phyloP scores from a whole-genome alignment of 53 echinoderm and acorn worm genomes.

The Luidia sarsii region DNA sequence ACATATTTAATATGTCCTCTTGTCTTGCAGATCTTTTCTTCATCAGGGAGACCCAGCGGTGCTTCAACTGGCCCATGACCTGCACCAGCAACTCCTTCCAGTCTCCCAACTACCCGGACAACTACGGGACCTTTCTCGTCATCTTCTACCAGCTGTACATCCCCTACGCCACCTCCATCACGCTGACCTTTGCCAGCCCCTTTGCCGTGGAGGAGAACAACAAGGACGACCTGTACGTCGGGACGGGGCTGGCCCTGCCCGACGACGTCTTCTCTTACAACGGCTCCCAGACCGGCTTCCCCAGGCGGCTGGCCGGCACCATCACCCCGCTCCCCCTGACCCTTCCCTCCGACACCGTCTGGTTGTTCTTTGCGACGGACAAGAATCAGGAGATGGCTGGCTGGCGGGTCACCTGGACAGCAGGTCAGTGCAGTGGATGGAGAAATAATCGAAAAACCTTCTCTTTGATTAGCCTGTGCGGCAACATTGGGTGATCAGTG shows the following conservation, averaged over 20 bases:
- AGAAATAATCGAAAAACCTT: no score
- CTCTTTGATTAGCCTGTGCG: no score
- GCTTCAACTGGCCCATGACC: conserved; percentile 79
- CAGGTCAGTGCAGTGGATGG: conserved; percentile 61
- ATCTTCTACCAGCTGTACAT: conserved; percentile 84
- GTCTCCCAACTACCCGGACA: conserved; percentile 81
- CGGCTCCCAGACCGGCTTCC: conserved; percentile 6
- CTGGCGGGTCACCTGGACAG: conserved; percentile 74
- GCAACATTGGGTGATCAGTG: no score
- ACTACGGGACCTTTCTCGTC: conserved; percentile 38
- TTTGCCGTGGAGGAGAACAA: conserved; percentile 64
- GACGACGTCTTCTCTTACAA: conserved; percentile 16
- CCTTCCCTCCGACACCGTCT: conserved; percentile 74
- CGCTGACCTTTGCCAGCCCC: conserved; percentile 53
- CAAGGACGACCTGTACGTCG: conserved; percentile 74
- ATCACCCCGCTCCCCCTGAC: conserved; percentile 57
- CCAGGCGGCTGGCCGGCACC: conserved; percentile 57
- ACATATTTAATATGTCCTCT: not conserved
- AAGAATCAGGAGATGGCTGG: conserved; percentile 51
- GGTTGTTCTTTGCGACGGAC: conserved; percentile 78
- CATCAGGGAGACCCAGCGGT: conserved; percentile 56
- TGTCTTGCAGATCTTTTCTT: conserved; percentile 4
- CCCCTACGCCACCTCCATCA: conserved; percentile 71
- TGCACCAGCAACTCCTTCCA: conserved; percentile 58
- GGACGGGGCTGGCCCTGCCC: conserved; percentile 68